Evolutionary conservation across 1,140 invertebrate genomes (phyloP), one percentile per base, ranked within the genome.

Genomic region (Brachionus manjavacas): DNA sequence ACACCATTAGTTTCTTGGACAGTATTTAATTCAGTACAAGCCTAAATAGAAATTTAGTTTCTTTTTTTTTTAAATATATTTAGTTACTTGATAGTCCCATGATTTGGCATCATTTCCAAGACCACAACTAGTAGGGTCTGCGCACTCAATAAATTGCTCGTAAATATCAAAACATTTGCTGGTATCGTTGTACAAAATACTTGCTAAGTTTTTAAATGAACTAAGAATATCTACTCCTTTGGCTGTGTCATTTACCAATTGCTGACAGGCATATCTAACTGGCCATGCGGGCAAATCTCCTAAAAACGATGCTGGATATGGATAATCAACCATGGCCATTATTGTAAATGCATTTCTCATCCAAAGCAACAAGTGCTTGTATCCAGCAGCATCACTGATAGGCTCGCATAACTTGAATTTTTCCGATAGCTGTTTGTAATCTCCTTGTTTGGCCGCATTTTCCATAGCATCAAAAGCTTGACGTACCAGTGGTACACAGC

Each of bases 21-120:
- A 93, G 97, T 96, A 60, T 97, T 93, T 93, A 98, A 96, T 90
- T 99, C 96, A 35, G 95, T 96, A 88, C 96, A 98, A 8, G 93
- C 79, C 76, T 80, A 39, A 39, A 41, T 46, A 41, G 16, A 41
- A 72, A 41, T n/a, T 43, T 2, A 39, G 25, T 35, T 35, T 72
- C 46, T 39, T 39, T 1, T 72, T 72, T 39, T 39, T 1, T 39
- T 68, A 31, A 35, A 7, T 9, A 23, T 0, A 70, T 72, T 39
- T 72, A 52, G 3, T 49, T 35, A 80, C 86, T 88, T 89, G 41
- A 92, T 90, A 86, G 39, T 74, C 68, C 68, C 68, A 74, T 20
- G 79, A 23, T 68, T 81, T 81, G 39, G 66, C 83, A 55, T 74
- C 43, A 74, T 55, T 55, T 4, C 68, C 68, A 4, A 74, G 31